Conservation (phyloP, 2,113 vertebrate genomes). For the Stercorarius parasiticus region DNA sequence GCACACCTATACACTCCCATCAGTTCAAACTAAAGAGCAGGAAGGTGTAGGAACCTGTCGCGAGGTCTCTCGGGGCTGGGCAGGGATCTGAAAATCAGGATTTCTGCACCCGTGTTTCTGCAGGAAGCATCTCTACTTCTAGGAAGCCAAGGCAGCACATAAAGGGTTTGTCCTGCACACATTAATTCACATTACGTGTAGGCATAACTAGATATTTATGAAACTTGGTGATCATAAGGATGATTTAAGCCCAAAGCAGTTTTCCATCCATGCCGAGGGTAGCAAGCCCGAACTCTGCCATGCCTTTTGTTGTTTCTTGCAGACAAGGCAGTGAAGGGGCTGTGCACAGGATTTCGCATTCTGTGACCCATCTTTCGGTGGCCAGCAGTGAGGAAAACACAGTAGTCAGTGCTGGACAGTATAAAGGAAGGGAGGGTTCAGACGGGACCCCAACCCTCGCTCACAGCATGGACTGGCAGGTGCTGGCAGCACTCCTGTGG, state of each 20-base stretch:
- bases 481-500: background rate
- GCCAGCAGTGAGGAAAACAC: background rate
- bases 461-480: background rate
- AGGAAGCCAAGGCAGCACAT: background rate
- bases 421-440: background rate
- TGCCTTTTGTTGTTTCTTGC: background rate
- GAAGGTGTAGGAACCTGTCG: fast-evolving
- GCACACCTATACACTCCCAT: background rate
- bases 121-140: background rate
- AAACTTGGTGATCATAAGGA: background rate
- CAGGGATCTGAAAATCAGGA: background rate
- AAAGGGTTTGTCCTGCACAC: background rate
- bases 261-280: background rate
- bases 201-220: background rate
- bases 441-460: background rate
- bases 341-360: background rate
- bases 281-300: background rate
- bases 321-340: background rate
- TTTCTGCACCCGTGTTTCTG: fast-evolving
- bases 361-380: fast-evolving
- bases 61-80: background rate
- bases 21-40: background rate
- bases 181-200: background rate
- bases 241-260: background rate
- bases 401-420: background rate